Evolutionary conservation across 1,140 invertebrate genomes (phyloP).

Genomic region (Andrena cerasifolii): DNA sequence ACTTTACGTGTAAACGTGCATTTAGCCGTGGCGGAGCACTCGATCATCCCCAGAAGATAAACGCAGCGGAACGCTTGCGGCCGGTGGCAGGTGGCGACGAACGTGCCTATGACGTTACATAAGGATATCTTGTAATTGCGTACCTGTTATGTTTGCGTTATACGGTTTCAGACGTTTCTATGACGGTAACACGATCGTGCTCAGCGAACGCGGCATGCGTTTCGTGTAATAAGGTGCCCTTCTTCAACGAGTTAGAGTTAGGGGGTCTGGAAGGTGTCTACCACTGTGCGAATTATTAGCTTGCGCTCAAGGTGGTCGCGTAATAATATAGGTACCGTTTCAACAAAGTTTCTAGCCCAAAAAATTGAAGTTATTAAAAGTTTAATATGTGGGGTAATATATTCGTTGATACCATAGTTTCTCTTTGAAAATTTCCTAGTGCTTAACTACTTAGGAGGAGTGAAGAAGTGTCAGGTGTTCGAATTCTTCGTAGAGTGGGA

Average conservation of each 20-base stretch:
- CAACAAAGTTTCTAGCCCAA: too few species aligned
- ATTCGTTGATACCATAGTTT: too few species aligned
- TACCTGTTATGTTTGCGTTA: slow-evolving; percentile 48
- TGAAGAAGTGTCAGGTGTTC: too few species aligned
- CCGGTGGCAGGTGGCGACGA: not conserved
- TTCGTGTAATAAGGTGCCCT: slow-evolving; percentile 29
- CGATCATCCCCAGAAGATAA: slow-evolving; percentile 30
- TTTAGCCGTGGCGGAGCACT: not conserved
- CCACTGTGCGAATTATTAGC: not conserved
- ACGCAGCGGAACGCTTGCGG: not conserved
- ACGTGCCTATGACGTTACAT: slow-evolving; percentile 8
- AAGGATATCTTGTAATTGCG: slow-evolving; percentile 44
- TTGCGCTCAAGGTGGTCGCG: too few species aligned
- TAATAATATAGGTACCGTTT: too few species aligned
- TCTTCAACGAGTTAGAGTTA: too few species aligned
- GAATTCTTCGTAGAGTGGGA: too few species aligned
- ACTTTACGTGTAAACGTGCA: not conserved
- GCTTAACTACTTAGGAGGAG: too few species aligned
- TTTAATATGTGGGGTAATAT: too few species aligned
- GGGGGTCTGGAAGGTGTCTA: too few species aligned
- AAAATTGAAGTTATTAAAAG: too few species aligned
- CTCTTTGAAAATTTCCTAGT: too few species aligned
- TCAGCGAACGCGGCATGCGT: slow-evolving; percentile 23
- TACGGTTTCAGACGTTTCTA: slow-evolving; percentile 37
- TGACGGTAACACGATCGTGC: slow-evolving; percentile 34